phyloP scores from a whole-genome alignment of 1,140 invertebrate genomes.

The Aphelinus certus region DNA sequence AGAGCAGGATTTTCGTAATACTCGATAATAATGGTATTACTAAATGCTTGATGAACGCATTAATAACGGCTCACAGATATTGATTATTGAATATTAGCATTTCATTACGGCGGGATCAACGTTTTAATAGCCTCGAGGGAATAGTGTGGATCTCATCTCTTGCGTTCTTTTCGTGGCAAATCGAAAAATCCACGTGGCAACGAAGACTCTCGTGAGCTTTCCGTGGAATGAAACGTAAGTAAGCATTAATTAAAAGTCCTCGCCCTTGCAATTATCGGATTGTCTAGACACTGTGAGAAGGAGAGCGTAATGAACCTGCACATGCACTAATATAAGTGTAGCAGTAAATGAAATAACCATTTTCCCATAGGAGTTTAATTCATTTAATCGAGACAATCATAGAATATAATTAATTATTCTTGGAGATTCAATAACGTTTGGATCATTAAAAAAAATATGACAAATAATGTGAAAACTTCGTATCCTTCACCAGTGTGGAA shows the following conservation, averaged over 20 bases:
- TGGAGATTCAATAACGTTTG: no score
- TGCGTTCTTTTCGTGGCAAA: not conserved
- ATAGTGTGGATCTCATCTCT: not conserved
- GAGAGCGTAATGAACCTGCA: no score
- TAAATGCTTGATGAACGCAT: not conserved
- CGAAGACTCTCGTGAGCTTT: not conserved
- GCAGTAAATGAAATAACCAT: no score
- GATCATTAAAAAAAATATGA: no score
- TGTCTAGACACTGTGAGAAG: not conserved
- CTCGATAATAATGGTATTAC: no score
- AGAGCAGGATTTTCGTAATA: no score
- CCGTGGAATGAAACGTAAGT: conserved; percentile 5
- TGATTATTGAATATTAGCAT: conserved; percentile 24
- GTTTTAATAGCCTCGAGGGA: conserved; percentile 8
- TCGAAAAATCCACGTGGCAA: conserved; percentile 5
- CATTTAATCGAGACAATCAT: no score
- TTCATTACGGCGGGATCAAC: conserved; percentile 9
- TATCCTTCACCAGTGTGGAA: no score
- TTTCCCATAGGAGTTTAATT: no score
- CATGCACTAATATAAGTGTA: no score
- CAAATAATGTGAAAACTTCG: no score
- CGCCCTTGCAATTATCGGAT: conserved; percentile 1
- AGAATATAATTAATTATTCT: no score
- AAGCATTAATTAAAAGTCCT: conserved; percentile 13
- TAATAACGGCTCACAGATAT: conserved; percentile 2